A percentile compares a stretch with the other conserved stretches of the same genome.
These are phyloP conservation scores for Ictidomys tridecemlineatus DNA, from an alignment of 2,113 vertebrate species.

Conservation along the genomic window DNA sequence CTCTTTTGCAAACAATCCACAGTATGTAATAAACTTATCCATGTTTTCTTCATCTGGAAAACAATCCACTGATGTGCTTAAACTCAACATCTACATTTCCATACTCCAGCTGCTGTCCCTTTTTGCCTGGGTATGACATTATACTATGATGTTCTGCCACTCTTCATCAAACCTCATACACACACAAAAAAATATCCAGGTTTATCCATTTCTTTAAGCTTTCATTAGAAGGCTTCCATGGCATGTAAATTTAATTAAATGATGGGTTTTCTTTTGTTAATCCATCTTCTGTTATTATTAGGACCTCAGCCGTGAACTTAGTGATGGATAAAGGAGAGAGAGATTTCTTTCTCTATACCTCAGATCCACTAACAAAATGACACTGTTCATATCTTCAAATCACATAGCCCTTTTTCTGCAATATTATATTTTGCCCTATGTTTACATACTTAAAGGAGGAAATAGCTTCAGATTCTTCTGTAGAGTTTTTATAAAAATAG, in stretches of 20 bases:
- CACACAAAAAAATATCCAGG: background rate
- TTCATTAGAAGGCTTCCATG: background rate
- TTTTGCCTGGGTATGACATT: background rate
- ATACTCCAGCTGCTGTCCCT: background rate
- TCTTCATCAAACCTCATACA: background rate
- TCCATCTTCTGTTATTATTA: background rate
- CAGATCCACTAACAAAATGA: slow-evolving; percentile 20
- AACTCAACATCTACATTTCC: background rate
- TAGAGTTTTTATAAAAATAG: no score
- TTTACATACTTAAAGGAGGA: slow-evolving; percentile 7
- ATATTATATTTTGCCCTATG: background rate
- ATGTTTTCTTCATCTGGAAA: slow-evolving; percentile 27
- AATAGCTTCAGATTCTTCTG: background rate
- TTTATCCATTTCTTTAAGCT: background rate
- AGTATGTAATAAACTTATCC: background rate
- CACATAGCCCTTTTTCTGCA: background rate
- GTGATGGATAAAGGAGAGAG: background rate
- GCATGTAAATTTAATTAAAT: background rate
- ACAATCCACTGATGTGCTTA: background rate
- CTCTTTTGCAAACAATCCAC: slow-evolving; percentile 1
- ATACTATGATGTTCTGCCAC: background rate
- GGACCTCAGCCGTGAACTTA: background rate
- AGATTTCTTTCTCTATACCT: background rate
- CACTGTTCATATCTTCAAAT: background rate
- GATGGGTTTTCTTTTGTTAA: background rate